Base-by-base conservation (phyloP, 2,888 invertebrate genomes). In the Troilus luridus region DNA sequence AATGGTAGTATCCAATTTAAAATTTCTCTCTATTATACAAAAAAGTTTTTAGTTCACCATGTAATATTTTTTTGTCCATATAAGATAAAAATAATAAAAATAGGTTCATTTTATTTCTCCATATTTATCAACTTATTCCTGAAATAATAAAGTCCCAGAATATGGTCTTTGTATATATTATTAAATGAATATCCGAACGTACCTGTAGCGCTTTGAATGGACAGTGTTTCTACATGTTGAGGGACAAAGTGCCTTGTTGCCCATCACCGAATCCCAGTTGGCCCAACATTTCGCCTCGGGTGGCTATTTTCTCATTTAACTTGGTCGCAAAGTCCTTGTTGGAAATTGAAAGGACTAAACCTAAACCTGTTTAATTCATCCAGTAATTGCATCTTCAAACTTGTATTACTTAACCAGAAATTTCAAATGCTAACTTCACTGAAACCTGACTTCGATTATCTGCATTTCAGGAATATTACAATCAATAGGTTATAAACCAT, bases 221-320 rank as follows among this genome's bases (percentile, higher is more conserved):
- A n/a, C n/a, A 64, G n/a, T 64, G 64, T 64, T n/a, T 10, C n/a
- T n/a, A 64, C 64, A 64, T 64, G 64, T 64, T 64, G 21, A n/a
- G 21, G 7, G 5, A 21, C 62, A 10, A 62, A 62, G 21, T 21
- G 6, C 21, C 62, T 21, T 62, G 62, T 62, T 21, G 64, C n/a
- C n/a, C 11, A 64, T 64, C n/a, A 10, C 64, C 64, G 64, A 64
- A 64, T 64, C 64, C 64, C 64, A n/a, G 64, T 64, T 64, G 64
- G n/a, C 64, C 64, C 64, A 64, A 64, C 64, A 64, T 64, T 64
- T n/a, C 10, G 64, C 64, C 64, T n/a, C 10, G 64, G 64, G n/a
- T n/a, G n/a, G 64, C 64, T n/a, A 64, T 64, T 64, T 64, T n/a
- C 64, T 64, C 64, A 64, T 64, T 64, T 64, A 64, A 64, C 64